Conservation (phyloP, 2,113 vertebrate species). For the Gulo gulo region DNA sequence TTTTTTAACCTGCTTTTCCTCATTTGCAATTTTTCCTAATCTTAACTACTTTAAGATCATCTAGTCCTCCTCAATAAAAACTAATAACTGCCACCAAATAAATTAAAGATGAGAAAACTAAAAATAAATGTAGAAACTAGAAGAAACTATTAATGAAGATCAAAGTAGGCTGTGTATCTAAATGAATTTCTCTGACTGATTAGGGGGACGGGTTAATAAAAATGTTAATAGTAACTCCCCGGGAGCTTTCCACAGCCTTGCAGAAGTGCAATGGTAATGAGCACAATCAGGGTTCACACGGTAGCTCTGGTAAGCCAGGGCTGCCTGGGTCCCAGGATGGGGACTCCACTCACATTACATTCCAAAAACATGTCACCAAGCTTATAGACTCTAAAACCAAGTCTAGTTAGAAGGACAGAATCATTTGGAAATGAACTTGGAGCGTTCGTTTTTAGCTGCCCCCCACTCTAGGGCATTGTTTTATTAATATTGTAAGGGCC, state of each 20-base stretch:
- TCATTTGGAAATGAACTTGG: not conserved
- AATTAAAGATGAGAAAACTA: constrained; percentile 76
- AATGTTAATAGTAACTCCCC: constrained; percentile 71
- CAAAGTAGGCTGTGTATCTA: constrained; percentile 72
- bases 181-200: constrained; percentile 65
- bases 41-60: constrained; percentile 55
- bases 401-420: not conserved
- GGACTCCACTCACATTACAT: not conserved
- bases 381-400: constrained; percentile 26
- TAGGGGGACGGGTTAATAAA: constrained; percentile 62
- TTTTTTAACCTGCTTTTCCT: constrained; percentile 50
- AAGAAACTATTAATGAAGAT: constrained; percentile 75
- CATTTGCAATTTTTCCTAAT: constrained; percentile 47
- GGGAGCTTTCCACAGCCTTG: constrained; percentile 39
- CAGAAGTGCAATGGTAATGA: constrained; percentile 30
- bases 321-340: not conserved
- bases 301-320: constrained; percentile 8
- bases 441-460: not conserved
- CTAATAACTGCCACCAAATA: constrained; percentile 69
- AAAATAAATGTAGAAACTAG: constrained; percentile 74
- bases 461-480: not conserved
- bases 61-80: constrained; percentile 56
- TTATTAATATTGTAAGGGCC: not conserved
- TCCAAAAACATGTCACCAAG: constrained; percentile 16
- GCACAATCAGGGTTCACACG: not conserved